Conservation (phyloP, 2,797 vertebrate species). For the Staurois parvus region DNA sequence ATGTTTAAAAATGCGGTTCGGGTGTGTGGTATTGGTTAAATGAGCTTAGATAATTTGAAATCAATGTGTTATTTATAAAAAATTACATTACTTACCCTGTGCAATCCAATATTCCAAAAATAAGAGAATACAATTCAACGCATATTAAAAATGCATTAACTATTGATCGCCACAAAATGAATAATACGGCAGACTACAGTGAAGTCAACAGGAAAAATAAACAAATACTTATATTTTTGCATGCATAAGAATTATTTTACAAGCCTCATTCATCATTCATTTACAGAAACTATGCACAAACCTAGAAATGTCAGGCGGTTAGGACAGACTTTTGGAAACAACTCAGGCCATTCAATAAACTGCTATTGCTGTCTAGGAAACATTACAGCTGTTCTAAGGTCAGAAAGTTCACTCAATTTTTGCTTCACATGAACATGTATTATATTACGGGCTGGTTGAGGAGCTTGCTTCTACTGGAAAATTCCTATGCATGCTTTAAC, state of each 20-base stretch:
- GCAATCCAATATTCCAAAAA: neutral
- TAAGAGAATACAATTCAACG: neutral
- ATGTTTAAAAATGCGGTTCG: neutral
- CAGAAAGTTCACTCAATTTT: no score
- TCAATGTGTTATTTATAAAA: slow-evolving; percentile 1
- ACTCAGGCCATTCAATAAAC: no score
- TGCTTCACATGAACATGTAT: no score
- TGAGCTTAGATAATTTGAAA: neutral
- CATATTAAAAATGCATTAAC: neutral
- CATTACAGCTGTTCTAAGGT: no score
- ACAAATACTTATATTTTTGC: neutral
- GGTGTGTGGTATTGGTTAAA: neutral
- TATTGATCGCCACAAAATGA: neutral
- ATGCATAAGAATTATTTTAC: neutral
- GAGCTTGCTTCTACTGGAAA: no score
- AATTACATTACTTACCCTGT: slow-evolving; percentile 18
- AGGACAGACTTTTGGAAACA: no score
- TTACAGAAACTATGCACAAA: neutral
- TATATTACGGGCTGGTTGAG: no score
- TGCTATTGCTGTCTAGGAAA: no score
- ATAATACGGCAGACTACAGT: neutral
- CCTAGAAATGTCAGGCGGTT: no score
- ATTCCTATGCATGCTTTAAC: no score
- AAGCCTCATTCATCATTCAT: neutral
- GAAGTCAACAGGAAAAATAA: neutral